Conservation (phyloP, 2,797 vertebrate species). For the Alectoris magna region DNA sequence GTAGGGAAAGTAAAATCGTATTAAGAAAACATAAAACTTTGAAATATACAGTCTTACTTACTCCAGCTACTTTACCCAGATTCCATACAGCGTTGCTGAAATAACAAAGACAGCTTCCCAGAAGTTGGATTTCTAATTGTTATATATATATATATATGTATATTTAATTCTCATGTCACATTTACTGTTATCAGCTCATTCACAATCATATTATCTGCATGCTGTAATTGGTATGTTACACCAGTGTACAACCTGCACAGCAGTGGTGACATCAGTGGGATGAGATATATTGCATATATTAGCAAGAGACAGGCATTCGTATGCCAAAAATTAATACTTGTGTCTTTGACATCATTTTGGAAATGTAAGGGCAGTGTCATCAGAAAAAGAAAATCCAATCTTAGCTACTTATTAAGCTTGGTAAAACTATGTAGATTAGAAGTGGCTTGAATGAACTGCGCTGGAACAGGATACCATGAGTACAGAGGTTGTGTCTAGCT, state of each 20-base stretch:
- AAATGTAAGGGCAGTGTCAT: background rate
- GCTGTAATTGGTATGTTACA: background rate
- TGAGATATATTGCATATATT: background rate
- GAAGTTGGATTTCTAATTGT: background rate
- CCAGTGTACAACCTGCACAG: background rate
- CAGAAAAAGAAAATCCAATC: background rate
- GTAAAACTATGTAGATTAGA: background rate
- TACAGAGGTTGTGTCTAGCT: background rate
- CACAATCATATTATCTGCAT: background rate
- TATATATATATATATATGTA: no score
- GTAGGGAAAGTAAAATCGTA: background rate
- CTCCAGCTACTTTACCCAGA: background rate
- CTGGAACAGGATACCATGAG: background rate
- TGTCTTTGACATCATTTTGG: background rate
- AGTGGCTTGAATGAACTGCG: background rate
- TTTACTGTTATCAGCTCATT: background rate
- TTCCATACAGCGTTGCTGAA: background rate
- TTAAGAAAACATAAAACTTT: background rate
- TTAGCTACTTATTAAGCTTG: background rate
- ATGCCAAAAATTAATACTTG: background rate
- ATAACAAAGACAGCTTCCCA: background rate
- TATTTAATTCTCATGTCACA: background rate
- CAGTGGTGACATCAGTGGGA: background rate
- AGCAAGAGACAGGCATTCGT: background rate
- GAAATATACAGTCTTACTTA: background rate